phyloP scores from a whole-genome alignment of 2,113 vertebrate genomes.

The Stigmatopora nigra region DNA sequence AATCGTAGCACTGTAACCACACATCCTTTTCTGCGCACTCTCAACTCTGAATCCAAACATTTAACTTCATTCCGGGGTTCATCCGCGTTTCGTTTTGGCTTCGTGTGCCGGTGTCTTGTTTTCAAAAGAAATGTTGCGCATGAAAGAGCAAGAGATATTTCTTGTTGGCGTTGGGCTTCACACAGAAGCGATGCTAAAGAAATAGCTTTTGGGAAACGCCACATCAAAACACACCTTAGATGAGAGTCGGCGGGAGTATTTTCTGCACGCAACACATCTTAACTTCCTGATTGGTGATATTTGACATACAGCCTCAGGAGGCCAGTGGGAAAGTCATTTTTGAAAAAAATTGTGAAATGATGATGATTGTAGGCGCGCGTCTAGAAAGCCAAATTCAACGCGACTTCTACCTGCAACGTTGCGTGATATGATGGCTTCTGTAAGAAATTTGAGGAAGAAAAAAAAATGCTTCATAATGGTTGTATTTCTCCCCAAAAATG shows the following conservation, averaged over 20 bases:
- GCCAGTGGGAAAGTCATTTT: no score
- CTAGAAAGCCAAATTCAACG: no score
- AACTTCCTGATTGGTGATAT: background rate
- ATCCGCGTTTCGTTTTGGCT: background rate
- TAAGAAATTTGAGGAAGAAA: no score
- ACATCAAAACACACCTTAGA: background rate
- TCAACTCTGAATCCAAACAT: background rate
- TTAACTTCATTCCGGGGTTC: background rate
- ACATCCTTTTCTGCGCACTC: constrained; percentile 19
- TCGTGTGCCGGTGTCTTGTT: background rate
- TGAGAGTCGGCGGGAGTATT: background rate
- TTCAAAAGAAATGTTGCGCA: constrained; percentile 35
- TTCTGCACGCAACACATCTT: background rate
- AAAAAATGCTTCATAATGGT: no score
- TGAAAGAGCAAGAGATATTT: constrained; percentile 28
- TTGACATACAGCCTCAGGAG: background rate
- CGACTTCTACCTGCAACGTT: no score
- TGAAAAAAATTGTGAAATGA: no score
- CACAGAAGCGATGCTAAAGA: constrained; percentile 1
- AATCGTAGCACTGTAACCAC: constrained; percentile 33
- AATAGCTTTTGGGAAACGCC: background rate
- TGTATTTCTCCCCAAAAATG: no score
- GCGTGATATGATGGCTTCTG: no score
- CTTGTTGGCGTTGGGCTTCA: constrained; percentile 21
- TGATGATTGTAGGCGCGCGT: no score